Evolutionary conservation across 2,113 vertebrate genomes (phyloP).

Genomic region (Archilochus colubris): DNA sequence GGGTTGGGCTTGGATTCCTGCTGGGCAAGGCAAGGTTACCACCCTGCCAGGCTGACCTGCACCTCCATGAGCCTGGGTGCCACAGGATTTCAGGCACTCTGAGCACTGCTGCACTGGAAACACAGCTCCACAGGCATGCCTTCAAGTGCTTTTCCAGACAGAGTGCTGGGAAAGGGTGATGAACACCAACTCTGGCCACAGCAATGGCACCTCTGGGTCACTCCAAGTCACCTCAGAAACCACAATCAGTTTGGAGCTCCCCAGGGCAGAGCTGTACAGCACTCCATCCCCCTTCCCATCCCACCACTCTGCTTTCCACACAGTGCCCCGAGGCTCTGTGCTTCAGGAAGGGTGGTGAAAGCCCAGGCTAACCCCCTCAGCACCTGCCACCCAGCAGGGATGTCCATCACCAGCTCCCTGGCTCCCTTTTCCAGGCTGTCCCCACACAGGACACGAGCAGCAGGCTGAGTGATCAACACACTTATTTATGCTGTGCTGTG

Average conservation of each 20-base stretch:
- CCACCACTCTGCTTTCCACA: not conserved
- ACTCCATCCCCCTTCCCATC: not conserved
- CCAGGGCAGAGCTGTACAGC: not conserved
- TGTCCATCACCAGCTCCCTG: not conserved
- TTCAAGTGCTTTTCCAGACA: not conserved
- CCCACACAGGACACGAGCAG: accelerated
- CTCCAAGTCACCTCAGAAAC: not conserved
- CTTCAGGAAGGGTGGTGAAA: not conserved
- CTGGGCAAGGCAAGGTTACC: not conserved
- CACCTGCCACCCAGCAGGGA: not conserved
- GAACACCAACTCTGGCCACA: not conserved
- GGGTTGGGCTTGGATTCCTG: not conserved
- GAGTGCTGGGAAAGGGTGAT: not conserved
- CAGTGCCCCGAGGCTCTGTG: not conserved
- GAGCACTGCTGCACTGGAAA: not conserved
- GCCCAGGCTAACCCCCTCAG: not conserved
- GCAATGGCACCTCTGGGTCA: accelerated
- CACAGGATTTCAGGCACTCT: not conserved
- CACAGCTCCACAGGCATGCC: accelerated
- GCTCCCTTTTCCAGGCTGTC: not conserved
- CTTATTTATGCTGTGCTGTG: not conserved
- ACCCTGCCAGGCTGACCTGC: not conserved
- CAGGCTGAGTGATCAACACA: not conserved
- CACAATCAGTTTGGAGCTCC: not conserved
- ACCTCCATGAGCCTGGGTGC: not conserved